A percentile compares a stretch with the other conserved stretches of the same genome.
These are phyloP conservation scores for Dromius quadrimaculatus DNA, from an alignment of 2,888 invertebrate species.

Conservation along the genomic window DNA sequence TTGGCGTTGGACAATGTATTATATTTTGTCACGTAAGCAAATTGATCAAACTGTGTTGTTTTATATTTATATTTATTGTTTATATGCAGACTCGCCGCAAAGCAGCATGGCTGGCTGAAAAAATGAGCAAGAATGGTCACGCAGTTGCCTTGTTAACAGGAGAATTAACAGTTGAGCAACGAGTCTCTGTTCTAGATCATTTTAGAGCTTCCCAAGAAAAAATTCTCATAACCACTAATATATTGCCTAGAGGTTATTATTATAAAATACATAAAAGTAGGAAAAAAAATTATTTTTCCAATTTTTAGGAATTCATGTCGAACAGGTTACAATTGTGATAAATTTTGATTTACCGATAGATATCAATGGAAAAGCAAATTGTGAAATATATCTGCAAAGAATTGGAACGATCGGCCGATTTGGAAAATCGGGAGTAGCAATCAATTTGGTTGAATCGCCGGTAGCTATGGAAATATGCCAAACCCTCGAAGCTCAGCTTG, in stretches of 20 bases:
- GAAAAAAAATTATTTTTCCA: too few species aligned
- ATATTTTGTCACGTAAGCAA: slow-evolving; percentile 90
- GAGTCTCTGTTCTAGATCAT: slow-evolving; percentile 90
- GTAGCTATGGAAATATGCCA: slow-evolving; percentile 79
- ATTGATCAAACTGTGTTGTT: too few species aligned
- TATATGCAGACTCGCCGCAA: slow-evolving; percentile 84
- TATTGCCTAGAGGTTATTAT: slow-evolving; percentile 77
- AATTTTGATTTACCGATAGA: slow-evolving; percentile 98
- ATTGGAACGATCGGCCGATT: slow-evolving; percentile 98
- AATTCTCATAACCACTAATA: slow-evolving; percentile 94
- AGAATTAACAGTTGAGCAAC: slow-evolving; percentile 92
- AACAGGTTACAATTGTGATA: slow-evolving; percentile 97
- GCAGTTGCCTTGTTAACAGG: slow-evolving; percentile 94
- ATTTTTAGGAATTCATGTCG: slow-evolving; percentile 92
- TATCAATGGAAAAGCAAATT: slow-evolving; percentile 84
- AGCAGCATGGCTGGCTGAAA: slow-evolving; percentile 88
- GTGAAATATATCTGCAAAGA: slow-evolving; percentile 97
- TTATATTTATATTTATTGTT: too few species aligned
- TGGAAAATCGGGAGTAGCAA: slow-evolving; percentile 96
- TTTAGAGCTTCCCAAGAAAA: slow-evolving; percentile 94
- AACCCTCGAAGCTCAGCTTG: slow-evolving; percentile 89
- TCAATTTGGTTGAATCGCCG: slow-evolving; percentile 91
- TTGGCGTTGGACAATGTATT: slow-evolving; percentile 97
- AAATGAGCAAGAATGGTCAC: slow-evolving; percentile 93
- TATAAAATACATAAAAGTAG: too few species aligned